Conservation (phyloP, 2,113 vertebrate species). For the Tamias sibiricus region DNA sequence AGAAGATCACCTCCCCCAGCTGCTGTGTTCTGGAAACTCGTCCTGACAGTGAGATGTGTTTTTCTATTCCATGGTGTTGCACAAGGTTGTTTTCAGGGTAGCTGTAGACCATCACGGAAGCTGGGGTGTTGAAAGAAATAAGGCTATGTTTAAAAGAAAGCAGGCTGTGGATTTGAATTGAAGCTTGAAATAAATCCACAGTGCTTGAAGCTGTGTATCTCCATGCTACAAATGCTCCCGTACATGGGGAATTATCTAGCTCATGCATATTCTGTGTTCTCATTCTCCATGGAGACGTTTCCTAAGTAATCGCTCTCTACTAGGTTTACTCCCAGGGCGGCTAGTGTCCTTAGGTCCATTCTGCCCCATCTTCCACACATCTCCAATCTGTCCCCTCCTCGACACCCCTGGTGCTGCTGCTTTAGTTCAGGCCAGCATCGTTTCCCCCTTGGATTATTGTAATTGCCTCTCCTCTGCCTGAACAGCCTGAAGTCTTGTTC, state of each 20-base stretch:
- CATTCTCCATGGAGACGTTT: slow-evolving; percentile 44
- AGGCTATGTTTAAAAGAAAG: background rate
- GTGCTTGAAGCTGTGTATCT: background rate
- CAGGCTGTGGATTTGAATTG: background rate
- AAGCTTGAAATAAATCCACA: background rate
- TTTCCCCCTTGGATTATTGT: slow-evolving; percentile 52
- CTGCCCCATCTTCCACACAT: background rate
- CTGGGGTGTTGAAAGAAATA: background rate
- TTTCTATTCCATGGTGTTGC: background rate
- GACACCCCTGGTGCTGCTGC: background rate
- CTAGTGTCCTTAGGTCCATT: background rate
- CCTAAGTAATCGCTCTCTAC: slow-evolving; percentile 18
- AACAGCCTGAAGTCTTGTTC: slow-evolving; percentile 50
- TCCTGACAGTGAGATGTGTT: background rate
- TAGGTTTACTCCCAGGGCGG: background rate
- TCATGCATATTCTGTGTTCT: background rate
- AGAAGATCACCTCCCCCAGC: background rate
- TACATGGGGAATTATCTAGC: background rate
- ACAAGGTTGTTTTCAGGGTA: background rate
- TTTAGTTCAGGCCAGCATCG: background rate
- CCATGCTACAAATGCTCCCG: background rate
- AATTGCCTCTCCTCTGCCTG: slow-evolving; percentile 64
- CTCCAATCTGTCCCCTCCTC: background rate
- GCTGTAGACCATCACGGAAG: background rate
- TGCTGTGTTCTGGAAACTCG: background rate